These are phyloP conservation scores for Drosophila neutralis DNA, from an alignment of 2,888 invertebrate genomes.

Conservation along the genomic window DNA sequence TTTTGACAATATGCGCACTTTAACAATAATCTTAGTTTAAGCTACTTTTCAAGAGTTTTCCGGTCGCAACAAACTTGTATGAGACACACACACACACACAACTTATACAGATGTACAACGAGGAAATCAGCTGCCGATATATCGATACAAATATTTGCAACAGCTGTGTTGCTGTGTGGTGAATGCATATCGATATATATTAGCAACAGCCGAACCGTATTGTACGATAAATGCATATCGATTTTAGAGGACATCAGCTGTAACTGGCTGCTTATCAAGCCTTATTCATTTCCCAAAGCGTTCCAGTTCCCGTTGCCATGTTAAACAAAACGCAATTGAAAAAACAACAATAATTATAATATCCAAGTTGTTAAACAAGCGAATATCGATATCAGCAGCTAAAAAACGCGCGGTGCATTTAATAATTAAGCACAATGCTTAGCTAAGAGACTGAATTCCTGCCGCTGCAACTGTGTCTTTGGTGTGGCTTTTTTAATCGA, in stretches of 20 bases:
- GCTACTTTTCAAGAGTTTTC: constrained; percentile 13
- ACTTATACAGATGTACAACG: not conserved
- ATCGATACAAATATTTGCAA: constrained; percentile 4
- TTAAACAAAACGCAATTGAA: constrained; percentile 27
- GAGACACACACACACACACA: constrained; percentile 10
- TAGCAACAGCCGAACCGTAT: not conserved
- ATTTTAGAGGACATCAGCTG: constrained; percentile 29
- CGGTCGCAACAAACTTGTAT: constrained; percentile 20
- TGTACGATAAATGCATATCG: constrained; percentile 8
- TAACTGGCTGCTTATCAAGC: constrained; percentile 35
- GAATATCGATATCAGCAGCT: not conserved
- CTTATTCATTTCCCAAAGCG: constrained; percentile 35
- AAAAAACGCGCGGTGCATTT: constrained; percentile 23
- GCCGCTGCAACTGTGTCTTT: constrained; percentile 38
- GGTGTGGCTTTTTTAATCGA: constrained; percentile 55
- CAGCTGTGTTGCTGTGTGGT: not conserved
- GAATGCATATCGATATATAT: constrained; percentile 17
- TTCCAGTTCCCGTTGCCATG: constrained; percentile 41
- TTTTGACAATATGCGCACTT: not conserved
- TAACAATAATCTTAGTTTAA: not conserved
- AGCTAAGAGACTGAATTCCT: constrained; percentile 51
- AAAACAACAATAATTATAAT: constrained; percentile 34
- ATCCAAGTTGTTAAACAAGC: constrained; percentile 9
- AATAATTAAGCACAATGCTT: constrained; percentile 25
- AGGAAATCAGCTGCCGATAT: constrained; percentile 32